Evolutionary conservation across 2,797 vertebrate species (phyloP).

Genomic region (Urocyon cinereoargenteus): DNA sequence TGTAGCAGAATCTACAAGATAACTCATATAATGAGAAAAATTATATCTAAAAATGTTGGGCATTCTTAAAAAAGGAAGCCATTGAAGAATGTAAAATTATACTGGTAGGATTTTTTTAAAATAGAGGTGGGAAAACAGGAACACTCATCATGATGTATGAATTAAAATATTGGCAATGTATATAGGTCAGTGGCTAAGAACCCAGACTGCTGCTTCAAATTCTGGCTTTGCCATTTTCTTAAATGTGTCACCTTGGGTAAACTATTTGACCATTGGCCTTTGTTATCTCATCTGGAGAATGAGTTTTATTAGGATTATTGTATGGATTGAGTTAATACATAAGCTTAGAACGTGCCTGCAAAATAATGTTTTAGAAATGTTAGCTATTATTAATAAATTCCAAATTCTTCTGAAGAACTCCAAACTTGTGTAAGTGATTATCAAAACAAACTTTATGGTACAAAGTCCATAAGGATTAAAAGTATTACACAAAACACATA

Average conservation of each 20-base stretch:
- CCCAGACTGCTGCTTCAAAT: not conserved
- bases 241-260: not conserved
- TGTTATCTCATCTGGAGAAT: conserved; percentile 55
- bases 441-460: not conserved
- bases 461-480: conserved; percentile 47
- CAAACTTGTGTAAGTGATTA: not conserved
- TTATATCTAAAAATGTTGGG: not conserved
- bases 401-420: not conserved
- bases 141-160: not conserved
- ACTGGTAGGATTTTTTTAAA: not conserved
- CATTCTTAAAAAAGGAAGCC: conserved; percentile 27
- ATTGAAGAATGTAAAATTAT: conserved; percentile 14
- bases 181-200: not conserved
- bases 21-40: not conserved
- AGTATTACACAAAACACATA: not conserved
- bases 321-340: not conserved
- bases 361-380: not conserved
- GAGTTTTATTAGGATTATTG: conserved; percentile 4
- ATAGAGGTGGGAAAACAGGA: not conserved
- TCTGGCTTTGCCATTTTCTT: not conserved
- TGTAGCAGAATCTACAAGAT: conserved; percentile 8
- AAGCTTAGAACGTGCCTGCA: not conserved
- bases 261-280: not conserved
- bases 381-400: conserved; percentile 4
- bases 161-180: not conserved